Conservation (phyloP, 2,888 invertebrate genomes). For the Lochmaea capreae region DNA sequence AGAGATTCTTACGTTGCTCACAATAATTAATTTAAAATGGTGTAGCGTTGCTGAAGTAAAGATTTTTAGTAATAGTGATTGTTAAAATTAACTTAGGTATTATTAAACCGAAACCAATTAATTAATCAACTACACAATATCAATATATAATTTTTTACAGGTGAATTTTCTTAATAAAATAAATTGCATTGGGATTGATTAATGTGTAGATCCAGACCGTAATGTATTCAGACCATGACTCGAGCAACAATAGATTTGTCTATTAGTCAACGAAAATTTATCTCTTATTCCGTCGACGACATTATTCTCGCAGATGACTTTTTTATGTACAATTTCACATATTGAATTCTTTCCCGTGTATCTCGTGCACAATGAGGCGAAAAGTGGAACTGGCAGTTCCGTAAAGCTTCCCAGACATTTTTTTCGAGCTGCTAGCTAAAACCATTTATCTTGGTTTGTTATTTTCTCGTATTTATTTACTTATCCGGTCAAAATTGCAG, state of each 20-base stretch:
- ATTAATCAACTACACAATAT: no score
- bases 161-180: conserved; percentile 15
- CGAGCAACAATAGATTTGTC: conserved; percentile 32
- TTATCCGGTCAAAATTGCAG: conserved; percentile 60
- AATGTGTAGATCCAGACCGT: conserved; percentile 38
- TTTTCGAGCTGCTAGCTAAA: conserved; percentile 58
- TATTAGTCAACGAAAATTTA: conserved; percentile 35
- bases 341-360: conserved; percentile 51
- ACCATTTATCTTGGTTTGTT: conserved; percentile 64
- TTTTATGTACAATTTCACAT: conserved; percentile 50
- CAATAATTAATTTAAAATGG: no score
- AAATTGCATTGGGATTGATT: conserved; percentile 36
- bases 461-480: conserved; percentile 60
- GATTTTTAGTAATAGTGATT: no score
- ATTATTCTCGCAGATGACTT: conserved; percentile 41
- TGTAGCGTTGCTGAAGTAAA: no score
- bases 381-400: conserved; percentile 48
- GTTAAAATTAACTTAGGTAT: no score
- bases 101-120: no score
- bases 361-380: conserved; percentile 53
- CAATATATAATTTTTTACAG: conserved; percentile 7
- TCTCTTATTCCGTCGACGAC: conserved; percentile 31
- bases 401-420: conserved; percentile 57
- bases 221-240: conserved; percentile 37
- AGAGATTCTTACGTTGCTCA: no score